Evolutionary conservation across 37 sponge, comb jelly and placozoan species (phyloP).

Genomic region (Spongilla lacustris): DNA sequence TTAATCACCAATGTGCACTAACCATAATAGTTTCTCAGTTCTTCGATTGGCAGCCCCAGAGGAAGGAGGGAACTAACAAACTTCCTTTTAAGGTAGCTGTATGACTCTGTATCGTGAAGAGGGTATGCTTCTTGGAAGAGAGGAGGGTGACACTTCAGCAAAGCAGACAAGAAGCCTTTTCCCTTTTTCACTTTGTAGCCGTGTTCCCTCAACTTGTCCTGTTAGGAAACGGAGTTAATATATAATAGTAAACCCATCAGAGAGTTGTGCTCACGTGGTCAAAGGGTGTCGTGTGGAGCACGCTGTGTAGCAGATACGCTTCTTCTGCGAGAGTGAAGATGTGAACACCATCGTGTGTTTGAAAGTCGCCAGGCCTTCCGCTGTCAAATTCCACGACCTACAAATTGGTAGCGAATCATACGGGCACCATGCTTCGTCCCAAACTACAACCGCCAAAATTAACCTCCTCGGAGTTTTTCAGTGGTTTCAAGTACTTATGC

Average conservation of each 20-base stretch:
- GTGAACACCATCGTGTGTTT: conserved; percentile 9
- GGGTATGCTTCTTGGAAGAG: conserved; percentile 46
- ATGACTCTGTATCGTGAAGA: conserved; percentile 39
- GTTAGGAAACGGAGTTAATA: background rate
- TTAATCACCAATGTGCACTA: background rate
- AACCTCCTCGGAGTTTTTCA: conserved; percentile 51
- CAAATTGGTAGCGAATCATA: background rate
- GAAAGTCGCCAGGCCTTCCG: conserved; percentile 14
- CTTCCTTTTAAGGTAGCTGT: conserved; percentile 7
- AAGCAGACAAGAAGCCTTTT: conserved; percentile 49
- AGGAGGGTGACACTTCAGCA: conserved; percentile 22
- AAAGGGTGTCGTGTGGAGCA: conserved; percentile 40
- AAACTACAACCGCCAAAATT: background rate
- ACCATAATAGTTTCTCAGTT: conserved; percentile 78
- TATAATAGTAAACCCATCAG: background rate
- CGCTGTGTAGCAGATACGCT: conserved; percentile 27
- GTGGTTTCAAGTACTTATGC: conserved; percentile 4
- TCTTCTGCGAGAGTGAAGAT: conserved; percentile 66
- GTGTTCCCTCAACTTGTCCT: conserved; percentile 26
- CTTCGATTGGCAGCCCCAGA: conserved; percentile 18
- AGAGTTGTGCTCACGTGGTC: conserved; percentile 19
- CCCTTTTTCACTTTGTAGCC: conserved; percentile 17
- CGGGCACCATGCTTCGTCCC: background rate
- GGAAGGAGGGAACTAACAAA: conserved; percentile 40
- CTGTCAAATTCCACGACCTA: conserved; percentile 24